These are phyloP conservation scores for Chaetodon trifasciatus DNA, from an alignment of 2,797 vertebrate species.

Conservation along the genomic window DNA sequence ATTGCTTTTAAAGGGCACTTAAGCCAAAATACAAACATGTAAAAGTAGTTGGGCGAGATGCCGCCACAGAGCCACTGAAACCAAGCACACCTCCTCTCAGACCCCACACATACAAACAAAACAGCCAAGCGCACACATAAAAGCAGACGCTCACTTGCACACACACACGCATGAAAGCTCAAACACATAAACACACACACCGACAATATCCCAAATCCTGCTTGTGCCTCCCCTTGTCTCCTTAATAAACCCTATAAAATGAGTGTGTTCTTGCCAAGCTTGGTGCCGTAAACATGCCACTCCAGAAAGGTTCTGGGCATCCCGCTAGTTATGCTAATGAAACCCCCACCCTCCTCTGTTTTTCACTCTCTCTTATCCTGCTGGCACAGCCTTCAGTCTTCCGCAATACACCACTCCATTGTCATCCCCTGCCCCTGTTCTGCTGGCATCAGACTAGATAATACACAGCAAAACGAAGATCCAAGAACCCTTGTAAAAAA, in stretches of 20 bases:
- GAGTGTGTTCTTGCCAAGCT: slow-evolving; percentile 92
- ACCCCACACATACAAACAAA: slow-evolving; percentile 83
- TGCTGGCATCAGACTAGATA: slow-evolving; percentile 84
- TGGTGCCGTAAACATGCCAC: slow-evolving; percentile 92
- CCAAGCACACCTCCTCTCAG: slow-evolving; percentile 59
- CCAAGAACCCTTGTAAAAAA: slow-evolving; percentile 79
- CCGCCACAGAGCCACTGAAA: slow-evolving; percentile 69
- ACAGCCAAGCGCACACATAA: slow-evolving; percentile 75
- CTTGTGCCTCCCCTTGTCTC: slow-evolving; percentile 87
- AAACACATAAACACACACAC: slow-evolving; percentile 72
- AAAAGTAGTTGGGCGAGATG: slow-evolving; percentile 79
- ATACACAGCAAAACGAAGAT: slow-evolving; percentile 83
- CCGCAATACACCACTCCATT: slow-evolving; percentile 79
- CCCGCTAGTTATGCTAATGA: slow-evolving; percentile 99
- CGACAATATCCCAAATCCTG: slow-evolving; percentile 89
- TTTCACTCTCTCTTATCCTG: slow-evolving; percentile 82
- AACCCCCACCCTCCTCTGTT: slow-evolving; percentile 79
- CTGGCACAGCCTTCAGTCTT: slow-evolving; percentile 84
- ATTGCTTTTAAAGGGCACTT: slow-evolving; percentile 86
- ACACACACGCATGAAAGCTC: slow-evolving; percentile 78
- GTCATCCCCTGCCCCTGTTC: slow-evolving; percentile 84
- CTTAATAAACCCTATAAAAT: slow-evolving; percentile 92
- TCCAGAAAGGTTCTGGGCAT: slow-evolving; percentile 93
- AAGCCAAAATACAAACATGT: slow-evolving; percentile 87
- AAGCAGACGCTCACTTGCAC: slow-evolving; percentile 59